Base-by-base conservation (phyloP, 2,113 vertebrate species). In the Dicaeum eximium region DNA sequence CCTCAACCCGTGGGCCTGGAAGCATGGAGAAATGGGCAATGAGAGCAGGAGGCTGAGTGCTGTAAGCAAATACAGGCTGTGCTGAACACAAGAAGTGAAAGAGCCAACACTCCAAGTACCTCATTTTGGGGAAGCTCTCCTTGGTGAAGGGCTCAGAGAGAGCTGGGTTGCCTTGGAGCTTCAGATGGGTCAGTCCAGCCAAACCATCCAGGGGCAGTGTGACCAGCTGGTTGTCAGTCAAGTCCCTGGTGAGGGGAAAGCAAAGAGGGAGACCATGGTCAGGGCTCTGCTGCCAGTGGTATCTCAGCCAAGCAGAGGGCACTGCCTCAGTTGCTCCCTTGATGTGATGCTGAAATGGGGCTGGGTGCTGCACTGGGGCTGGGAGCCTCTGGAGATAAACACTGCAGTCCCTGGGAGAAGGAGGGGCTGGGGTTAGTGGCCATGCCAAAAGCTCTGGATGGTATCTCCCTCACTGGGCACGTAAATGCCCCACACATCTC, bases 91-190 rank as follows among this genome's bases (percentile, higher is more conserved):
- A 86, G 60, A 21, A 62, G 33, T 12, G 56, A 60, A 38, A 72
- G 79, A 75, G 66, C 15, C n/a, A 80, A 20, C 20, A 33, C 35
- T 56, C 58, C 19, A 38, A 93, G 78, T 98, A 99, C 99, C 99
- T 99, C 97, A 99, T 98, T 60, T 98, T 98, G 67, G 99, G 99
- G 91, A 99, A 98, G 72, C 98, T 98, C 92, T 99, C 99, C 81
- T 98, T 98, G 93, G 97, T 97, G 97, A 99, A 99, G 69, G 98
- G 96, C 70, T 98, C 98, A 1, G 98, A 99, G 30, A 99, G 97
- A 40, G 98, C 98, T 1, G 92, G 96, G 97, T 99, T 99, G 84
- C 99, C 99, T 94, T 96, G 98, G 87, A 99, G 98, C 91, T 99
- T 99, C 88, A 99, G 98, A 51, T 99, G 99, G 44, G 98, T 98